phyloP scores from a whole-genome alignment of 2,113 vertebrate species.

The Chaenogobius annularis region DNA sequence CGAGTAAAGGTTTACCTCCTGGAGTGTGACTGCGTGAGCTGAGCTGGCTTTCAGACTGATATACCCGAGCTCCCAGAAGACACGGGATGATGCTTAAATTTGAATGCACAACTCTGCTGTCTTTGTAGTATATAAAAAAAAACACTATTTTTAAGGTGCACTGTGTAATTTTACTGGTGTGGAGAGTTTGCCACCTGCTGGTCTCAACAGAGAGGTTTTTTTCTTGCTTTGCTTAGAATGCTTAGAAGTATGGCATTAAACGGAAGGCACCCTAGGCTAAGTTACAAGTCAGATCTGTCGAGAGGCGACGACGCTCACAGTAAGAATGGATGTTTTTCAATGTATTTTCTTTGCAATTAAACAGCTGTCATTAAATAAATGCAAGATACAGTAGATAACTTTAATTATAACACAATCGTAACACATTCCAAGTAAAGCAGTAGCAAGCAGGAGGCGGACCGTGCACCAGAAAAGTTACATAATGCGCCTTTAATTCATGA shows the following conservation, averaged over 20 bases:
- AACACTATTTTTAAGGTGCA: background rate
- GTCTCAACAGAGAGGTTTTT: background rate
- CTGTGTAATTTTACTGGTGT: background rate
- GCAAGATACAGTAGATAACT: too few relatives aligned
- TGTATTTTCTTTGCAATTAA: too few relatives aligned
- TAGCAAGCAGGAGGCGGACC: background rate
- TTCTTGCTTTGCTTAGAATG: background rate
- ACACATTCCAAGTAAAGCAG: too few relatives aligned
- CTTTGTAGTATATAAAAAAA: background rate
- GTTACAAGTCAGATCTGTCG: background rate
- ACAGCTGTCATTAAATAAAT: too few relatives aligned
- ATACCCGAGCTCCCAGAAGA: constrained; percentile 11
- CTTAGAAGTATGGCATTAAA: too few relatives aligned
- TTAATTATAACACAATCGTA: too few relatives aligned
- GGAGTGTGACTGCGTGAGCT: constrained; percentile 39
- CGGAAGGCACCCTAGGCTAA: background rate
- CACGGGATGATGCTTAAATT: background rate
- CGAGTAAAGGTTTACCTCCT: constrained; percentile 60
- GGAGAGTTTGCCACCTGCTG: background rate
- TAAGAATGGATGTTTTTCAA: background rate
- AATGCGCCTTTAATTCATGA: background rate
- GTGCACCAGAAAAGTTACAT: background rate
- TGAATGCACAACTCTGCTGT: background rate
- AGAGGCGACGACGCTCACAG: background rate
- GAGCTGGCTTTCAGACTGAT: constrained; percentile 3